phyloP scores from a whole-genome alignment of 1,140 invertebrate genomes.

The Drosophila jambulina region DNA sequence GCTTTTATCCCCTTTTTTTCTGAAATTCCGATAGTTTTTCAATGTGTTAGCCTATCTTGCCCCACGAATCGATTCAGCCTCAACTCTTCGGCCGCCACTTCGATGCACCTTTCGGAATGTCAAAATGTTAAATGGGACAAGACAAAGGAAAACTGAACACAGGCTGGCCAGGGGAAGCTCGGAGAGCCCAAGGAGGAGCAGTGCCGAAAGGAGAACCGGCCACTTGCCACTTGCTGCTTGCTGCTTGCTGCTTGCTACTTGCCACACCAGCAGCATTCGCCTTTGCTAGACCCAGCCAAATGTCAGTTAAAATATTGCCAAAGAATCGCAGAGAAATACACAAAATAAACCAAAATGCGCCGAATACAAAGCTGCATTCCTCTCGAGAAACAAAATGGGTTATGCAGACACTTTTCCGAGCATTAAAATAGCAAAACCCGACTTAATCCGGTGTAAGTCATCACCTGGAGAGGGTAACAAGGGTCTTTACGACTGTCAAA shows the following conservation, averaged over 20 bases:
- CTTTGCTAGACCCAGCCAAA: constrained; percentile 29
- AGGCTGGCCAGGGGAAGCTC: constrained; percentile 14
- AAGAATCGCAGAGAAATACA: constrained; percentile 11
- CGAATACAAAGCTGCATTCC: constrained; percentile 44
- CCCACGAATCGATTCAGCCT: constrained; percentile 21
- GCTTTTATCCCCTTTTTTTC: background rate
- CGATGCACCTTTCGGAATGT: constrained; percentile 52
- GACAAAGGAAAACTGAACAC: constrained; percentile 30
- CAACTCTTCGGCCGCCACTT: constrained; percentile 17
- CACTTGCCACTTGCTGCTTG: constrained; percentile 29
- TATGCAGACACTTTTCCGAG: too few relatives aligned
- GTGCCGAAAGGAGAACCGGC: constrained; percentile 16
- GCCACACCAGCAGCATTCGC: constrained; percentile 50
- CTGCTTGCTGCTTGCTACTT: constrained; percentile 47
- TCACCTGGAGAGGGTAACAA: too few relatives aligned
- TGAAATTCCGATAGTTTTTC: background rate
- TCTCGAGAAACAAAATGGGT: constrained; percentile 55
- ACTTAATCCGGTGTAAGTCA: too few relatives aligned
- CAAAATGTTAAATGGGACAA: constrained; percentile 74
- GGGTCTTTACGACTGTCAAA: too few relatives aligned
- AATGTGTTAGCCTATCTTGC: constrained; percentile 4
- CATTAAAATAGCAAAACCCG: too few relatives aligned
- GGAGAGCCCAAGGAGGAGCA: background rate
- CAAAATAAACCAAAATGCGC: constrained; percentile 1
- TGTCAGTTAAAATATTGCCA: constrained; percentile 60